These are phyloP conservation scores for Myxocyprinus asiaticus DNA, from an alignment of 2,113 vertebrate genomes.

Conservation along the genomic window DNA sequence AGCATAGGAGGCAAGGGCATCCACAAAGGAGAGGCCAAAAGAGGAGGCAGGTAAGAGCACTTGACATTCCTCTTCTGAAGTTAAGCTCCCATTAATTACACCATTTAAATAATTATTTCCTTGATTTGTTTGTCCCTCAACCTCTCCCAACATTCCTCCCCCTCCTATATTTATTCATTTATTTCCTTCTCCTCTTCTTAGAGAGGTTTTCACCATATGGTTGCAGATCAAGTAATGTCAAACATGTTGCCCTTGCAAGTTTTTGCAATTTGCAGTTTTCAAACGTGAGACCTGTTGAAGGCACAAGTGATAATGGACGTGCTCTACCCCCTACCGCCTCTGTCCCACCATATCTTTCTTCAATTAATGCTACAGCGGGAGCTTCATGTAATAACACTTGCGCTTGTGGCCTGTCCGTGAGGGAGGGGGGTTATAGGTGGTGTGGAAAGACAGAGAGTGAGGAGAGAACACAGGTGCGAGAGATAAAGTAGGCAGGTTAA, in stretches of 20 bases:
- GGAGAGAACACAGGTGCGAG: constrained; percentile 49
- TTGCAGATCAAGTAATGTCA: constrained; percentile 97
- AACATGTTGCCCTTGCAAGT: constrained; percentile 99
- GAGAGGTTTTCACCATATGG: constrained; percentile 82
- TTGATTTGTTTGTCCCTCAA: constrained; percentile 70
- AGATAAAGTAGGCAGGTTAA: constrained; percentile 21
- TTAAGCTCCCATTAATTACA: constrained; percentile 67
- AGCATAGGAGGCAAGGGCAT: constrained; percentile 73
- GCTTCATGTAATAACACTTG: constrained; percentile 99
- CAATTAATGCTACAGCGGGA: constrained; percentile 99
- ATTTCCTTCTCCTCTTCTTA: constrained; percentile 47
- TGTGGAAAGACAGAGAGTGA: constrained; percentile 57
- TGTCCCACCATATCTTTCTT: constrained; percentile 98
- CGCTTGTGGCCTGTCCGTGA: constrained; percentile 87
- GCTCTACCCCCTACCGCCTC: constrained; percentile 92
- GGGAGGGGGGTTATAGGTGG: constrained; percentile 65
- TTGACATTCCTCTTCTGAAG: constrained; percentile 54
- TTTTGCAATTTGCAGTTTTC: constrained; percentile 99
- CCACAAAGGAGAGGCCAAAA: constrained; percentile 64
- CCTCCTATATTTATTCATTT: constrained; percentile 68
- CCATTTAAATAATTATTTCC: constrained; percentile 75
- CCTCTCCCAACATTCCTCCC: constrained; percentile 15
- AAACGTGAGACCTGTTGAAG: constrained; percentile 99
- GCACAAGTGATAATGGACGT: constrained; percentile 99
- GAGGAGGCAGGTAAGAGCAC: constrained; percentile 40